A percentile compares a stretch with the other conserved stretches of the same genome.
phyloP scores from a whole-genome alignment of 2,113 vertebrate species.

The Labeo catla region DNA sequence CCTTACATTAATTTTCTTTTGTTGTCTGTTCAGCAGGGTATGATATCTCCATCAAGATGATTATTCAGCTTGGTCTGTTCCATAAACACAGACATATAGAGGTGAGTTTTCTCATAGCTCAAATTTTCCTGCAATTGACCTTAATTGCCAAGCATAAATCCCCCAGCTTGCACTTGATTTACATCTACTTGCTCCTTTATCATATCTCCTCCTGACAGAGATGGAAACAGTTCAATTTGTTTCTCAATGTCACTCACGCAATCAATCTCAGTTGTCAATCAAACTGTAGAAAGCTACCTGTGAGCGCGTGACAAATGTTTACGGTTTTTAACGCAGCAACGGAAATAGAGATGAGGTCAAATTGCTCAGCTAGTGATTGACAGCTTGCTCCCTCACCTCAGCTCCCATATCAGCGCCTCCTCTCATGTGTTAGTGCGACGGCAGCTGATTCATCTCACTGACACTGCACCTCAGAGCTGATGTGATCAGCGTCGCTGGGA shows the following conservation, averaged over 20 bases:
- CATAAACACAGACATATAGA: not conserved
- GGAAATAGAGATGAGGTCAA: conserved; percentile 35
- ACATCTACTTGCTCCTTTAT: not conserved
- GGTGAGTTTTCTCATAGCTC: not conserved
- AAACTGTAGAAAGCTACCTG: not conserved
- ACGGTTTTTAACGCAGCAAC: conserved; percentile 24
- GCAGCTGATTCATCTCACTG: conserved; percentile 31
- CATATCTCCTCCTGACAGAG: not conserved
- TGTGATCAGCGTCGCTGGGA: conserved; percentile 39
- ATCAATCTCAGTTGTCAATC: conserved; percentile 33
- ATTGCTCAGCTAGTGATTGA: conserved; percentile 15
- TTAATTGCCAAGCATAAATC: conserved; percentile 20
- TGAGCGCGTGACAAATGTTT: conserved; percentile 35
- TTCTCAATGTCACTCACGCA: conserved; percentile 28
- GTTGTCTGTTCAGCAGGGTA: not conserved
- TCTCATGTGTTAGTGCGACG: conserved; percentile 5
- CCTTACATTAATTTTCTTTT: not conserved
- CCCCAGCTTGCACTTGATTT: conserved; percentile 17
- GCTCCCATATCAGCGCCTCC: not conserved
- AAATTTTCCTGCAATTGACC: not conserved
- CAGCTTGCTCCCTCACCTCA: conserved; percentile 7
- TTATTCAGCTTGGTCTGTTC: not conserved
- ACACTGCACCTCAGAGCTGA: conserved; percentile 29
- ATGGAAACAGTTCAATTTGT: conserved; percentile 28
- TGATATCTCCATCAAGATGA: not conserved